A percentile compares a stretch with the other conserved stretches of the same genome.
Evolutionary conservation across 53 echinoderm and acorn worm genomes (phyloP).

Genomic region (Actinopyga echinites): DNA sequence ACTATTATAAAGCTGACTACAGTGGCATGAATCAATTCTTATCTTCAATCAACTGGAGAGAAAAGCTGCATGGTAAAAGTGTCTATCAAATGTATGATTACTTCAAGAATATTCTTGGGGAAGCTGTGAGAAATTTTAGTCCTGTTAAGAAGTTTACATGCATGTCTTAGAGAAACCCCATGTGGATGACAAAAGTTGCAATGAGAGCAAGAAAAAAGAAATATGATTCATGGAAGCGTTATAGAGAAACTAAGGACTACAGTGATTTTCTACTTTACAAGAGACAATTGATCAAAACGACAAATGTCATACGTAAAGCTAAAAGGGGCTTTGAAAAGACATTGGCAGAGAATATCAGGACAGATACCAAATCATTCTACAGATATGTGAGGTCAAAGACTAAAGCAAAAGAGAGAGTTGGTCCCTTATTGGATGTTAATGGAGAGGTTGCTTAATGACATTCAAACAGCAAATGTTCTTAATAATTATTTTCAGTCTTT

Average conservation of each 20-base stretch:
- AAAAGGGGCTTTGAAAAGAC: slow-evolving; percentile 27
- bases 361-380: slow-evolving; percentile 23
- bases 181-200: slow-evolving; percentile 24
- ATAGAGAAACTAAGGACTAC: background rate
- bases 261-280: background rate
- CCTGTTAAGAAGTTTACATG: background rate
- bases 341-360: slow-evolving; percentile 16
- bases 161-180: background rate
- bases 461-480: background rate
- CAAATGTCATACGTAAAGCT: slow-evolving; percentile 4
- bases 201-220: slow-evolving; percentile 5
- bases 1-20: background rate
- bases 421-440: slow-evolving; percentile 9
- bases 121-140: background rate
- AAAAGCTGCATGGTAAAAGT: background rate
- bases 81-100: slow-evolving; percentile 3
- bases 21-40: background rate
- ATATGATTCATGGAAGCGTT: slow-evolving; percentile 26
- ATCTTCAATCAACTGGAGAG: background rate
- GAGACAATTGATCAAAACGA: slow-evolving; percentile 27
- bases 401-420: slow-evolving; percentile 24
- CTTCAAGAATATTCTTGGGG: background rate
- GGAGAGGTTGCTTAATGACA: background rate
- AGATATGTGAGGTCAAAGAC: slow-evolving; percentile 27
- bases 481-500: slow-evolving; percentile 18